Evolutionary conservation across 2,888 invertebrate genomes (phyloP), one percentile per base, ranked within the genome.

Genomic region (Helleia helle): DNA sequence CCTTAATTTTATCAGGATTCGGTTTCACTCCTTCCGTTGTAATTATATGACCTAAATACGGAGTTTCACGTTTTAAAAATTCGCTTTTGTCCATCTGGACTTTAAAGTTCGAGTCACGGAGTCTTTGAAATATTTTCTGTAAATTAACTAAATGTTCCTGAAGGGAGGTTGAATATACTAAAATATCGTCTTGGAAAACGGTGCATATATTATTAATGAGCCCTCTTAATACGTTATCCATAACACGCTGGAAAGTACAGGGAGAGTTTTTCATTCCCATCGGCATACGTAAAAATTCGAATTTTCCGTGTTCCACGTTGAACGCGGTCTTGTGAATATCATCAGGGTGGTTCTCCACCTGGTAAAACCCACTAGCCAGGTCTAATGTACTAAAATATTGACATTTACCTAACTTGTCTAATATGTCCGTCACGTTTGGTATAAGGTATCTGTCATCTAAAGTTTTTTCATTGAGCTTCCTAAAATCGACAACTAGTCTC

Each of bases 161-260:
- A 0, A 57, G 40, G 0, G 52, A 51, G 1, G 50, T 52, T 8
- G 48, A 50, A 17, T 50, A 57, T 1, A 62, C 49, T 4, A 65
- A 46, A 0, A 64, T 57, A 28, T 65, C 62, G 34, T 63, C 62
- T 0, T 62, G 14, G 30, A 63, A 64, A 1, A 56, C 55, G 1
- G 56, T 18, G 25, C 56, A 53, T 1, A 45, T 44, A 3, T 51
- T 47, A 28, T 49, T 46, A 4, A 65, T 38, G n/a, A n/a, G n/a
- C 3, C 50, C 54, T 38, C 40, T 42, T 3, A 65, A 42, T 0
- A 62, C 48, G 6, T 54, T 52, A 38, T 62, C 55, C 52, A 62
- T 53, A 0, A 56, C 46, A 12, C 56, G 15, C 34, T 59, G 58
- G 42, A 61, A 61, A 1, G 52, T 54, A 0, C 52, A 4, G 54